These are phyloP conservation scores for Bufo bufo DNA, from an alignment of 2,113 vertebrate species.

Conservation along the genomic window DNA sequence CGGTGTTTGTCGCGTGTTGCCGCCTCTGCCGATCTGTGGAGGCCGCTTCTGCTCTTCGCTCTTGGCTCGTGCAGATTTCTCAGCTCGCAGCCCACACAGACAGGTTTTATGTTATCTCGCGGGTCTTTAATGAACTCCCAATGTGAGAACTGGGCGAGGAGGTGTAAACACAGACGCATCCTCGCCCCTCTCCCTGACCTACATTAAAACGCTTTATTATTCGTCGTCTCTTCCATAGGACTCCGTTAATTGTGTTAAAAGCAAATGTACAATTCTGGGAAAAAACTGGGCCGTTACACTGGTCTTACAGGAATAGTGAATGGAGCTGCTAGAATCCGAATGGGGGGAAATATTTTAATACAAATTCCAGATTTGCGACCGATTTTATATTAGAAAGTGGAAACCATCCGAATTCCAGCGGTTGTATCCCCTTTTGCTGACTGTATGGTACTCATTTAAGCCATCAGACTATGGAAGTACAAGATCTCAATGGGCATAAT, in stretches of 20 bases:
- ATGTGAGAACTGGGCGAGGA: background rate
- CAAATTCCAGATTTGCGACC: no score
- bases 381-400: no score
- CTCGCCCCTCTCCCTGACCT: background rate
- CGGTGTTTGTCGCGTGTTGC: background rate
- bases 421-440: no score
- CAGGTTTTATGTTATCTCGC: conserved; percentile 55
- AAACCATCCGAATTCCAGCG: no score
- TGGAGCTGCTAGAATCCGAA: background rate
- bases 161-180: background rate
- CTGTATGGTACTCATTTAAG: no score
- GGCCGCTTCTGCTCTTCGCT: conserved; percentile 58
- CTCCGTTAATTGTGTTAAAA: background rate
- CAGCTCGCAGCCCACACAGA: conserved; percentile 61
- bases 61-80: conserved; percentile 61
- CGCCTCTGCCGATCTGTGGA: conserved; percentile 49
- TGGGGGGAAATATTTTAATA: no score
- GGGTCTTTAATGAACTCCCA: conserved; percentile 11
- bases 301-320: background rate
- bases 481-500: no score
- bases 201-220: background rate
- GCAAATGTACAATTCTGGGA: background rate
- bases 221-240: background rate
- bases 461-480: no score
- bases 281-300: background rate